Percentiles rank a stretch among this genome's conserved stretches.
phyloP scores from a whole-genome alignment of 2,113 vertebrate genomes.

The Ammodramus savannarum region DNA sequence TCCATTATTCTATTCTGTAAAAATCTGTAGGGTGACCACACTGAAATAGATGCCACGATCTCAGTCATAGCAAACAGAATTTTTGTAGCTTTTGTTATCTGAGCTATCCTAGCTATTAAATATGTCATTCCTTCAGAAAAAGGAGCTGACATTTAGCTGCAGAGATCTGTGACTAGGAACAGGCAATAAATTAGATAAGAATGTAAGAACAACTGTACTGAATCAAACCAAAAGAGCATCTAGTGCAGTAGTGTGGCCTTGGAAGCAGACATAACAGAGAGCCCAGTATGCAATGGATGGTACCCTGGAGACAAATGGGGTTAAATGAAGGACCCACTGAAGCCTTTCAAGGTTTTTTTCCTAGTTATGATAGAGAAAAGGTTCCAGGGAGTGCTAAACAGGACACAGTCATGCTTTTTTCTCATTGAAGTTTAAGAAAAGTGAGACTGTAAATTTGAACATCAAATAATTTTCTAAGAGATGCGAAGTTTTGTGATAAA shows the following conservation, averaged over 20 bases:
- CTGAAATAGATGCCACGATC: not conserved
- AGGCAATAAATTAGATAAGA: constrained; percentile 4
- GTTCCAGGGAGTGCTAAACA: not conserved
- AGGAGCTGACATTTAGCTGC: not conserved
- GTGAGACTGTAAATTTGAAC: not conserved
- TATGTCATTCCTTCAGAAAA: not conserved
- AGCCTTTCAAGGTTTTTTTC: not conserved
- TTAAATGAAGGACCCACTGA: not conserved
- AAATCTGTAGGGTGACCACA: not conserved
- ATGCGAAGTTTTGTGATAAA: not conserved
- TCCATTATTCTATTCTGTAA: not conserved
- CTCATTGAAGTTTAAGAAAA: not conserved
- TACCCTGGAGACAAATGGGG: not conserved
- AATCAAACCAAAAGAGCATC: not conserved
- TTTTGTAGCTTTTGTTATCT: constrained; percentile 1
- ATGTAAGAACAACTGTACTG: not conserved
- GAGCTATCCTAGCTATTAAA: not conserved
- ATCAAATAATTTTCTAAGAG: not conserved
- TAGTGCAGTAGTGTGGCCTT: not conserved
- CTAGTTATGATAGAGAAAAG: not conserved
- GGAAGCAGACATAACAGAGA: not conserved
- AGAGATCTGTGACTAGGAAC: not conserved
- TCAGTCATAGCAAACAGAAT: not conserved
- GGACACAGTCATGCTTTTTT: not conserved
- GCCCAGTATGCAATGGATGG: not conserved